Conservation (phyloP, 2,113 vertebrate genomes). For the Forbesichthys agassizii region DNA sequence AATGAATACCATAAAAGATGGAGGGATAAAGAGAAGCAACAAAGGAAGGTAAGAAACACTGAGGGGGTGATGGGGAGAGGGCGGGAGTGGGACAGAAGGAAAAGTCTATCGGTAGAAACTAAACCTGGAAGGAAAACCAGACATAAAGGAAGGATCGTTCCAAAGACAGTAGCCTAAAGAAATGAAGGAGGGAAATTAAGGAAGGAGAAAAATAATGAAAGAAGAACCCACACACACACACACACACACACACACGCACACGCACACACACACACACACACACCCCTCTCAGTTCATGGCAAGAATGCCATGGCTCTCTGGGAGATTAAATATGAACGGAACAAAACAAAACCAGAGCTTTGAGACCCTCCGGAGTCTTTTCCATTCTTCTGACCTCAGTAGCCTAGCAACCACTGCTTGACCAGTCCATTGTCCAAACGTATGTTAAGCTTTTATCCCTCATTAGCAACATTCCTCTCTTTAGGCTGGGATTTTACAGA, state of each 20-base stretch:
- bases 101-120: constrained; percentile 1
- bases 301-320: constrained; percentile 75
- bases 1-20: too few species aligned
- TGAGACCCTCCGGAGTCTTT: constrained; percentile 69
- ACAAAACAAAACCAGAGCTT: constrained; percentile 78
- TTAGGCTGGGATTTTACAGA: constrained; percentile 81
- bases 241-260: too few species aligned
- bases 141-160: background rate
- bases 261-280: too few species aligned
- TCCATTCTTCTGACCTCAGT: constrained; percentile 77
- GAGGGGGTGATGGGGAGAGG: too few species aligned
- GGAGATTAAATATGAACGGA: constrained; percentile 80
- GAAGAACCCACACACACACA: constrained; percentile 1
- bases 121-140: constrained; percentile 1
- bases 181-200: constrained; percentile 18
- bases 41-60: too few species aligned
- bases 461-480: constrained; percentile 77
- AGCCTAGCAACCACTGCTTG: constrained; percentile 81
- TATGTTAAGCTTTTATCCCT: constrained; percentile 79
- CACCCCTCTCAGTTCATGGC: constrained; percentile 61
- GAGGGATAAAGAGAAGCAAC: too few species aligned
- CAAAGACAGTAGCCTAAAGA: background rate
- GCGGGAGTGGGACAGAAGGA: background rate
- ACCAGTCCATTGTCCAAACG: constrained; percentile 81
- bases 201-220: constrained; percentile 56